A percentile compares a stretch with the other conserved stretches of the same genome.
Evolutionary conservation across 2,113 vertebrate species (phyloP).

Genomic region (Speoplatyrhinus poulsoni): DNA sequence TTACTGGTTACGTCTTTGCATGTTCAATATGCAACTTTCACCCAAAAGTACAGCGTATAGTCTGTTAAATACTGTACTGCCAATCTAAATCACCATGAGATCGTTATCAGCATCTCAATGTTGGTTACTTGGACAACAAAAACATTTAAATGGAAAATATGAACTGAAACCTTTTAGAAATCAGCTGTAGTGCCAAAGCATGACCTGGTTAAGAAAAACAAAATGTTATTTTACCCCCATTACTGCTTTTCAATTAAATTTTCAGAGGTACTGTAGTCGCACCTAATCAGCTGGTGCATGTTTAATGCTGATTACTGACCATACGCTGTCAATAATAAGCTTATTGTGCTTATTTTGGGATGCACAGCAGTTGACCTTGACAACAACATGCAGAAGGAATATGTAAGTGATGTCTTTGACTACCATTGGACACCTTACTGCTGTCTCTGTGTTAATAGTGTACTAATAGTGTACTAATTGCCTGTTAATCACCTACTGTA

Average conservation of each 20-base stretch:
- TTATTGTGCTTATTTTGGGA: neutral
- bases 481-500: neutral
- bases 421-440: slow-evolving; percentile 12
- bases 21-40: no score
- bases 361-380: slow-evolving; percentile 3
- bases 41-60: no score
- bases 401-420: slow-evolving; percentile 33
- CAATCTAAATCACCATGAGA: neutral
- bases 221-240: slow-evolving; percentile 18
- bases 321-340: slow-evolving; percentile 18
- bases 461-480: neutral
- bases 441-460: slow-evolving; percentile 10
- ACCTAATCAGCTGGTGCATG: neutral
- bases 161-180: neutral
- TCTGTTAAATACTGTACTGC: neutral
- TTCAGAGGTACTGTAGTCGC: slow-evolving; percentile 50
- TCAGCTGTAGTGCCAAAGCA: slow-evolving; percentile 51
- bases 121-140: slow-evolving; percentile 5
- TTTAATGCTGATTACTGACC: slow-evolving; percentile 34
- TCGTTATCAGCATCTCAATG: neutral
- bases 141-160: slow-evolving; percentile 16
- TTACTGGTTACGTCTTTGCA: no score
- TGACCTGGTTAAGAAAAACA: slow-evolving; percentile 11
- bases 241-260: neutral
- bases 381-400: neutral